Percentiles rank a stretch among this genome's conserved stretches.
Evolutionary conservation across 1,140 invertebrate species (phyloP).

Genomic region (Camponotus floridanus): DNA sequence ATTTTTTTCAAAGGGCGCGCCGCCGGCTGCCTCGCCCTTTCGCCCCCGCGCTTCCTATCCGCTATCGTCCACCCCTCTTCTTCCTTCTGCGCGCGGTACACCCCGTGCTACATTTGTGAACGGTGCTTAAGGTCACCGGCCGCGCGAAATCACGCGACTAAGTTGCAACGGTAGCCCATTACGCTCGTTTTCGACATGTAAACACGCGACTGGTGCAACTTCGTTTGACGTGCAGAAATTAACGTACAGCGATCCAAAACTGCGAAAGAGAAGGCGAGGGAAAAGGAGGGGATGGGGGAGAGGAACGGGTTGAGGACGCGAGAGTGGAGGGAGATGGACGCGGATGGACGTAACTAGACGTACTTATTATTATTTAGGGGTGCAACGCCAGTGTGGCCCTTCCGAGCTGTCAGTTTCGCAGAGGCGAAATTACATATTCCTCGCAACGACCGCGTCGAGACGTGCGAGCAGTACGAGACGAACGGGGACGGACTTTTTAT

Average conservation of each 20-base stretch:
- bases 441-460: slow-evolving; percentile 74
- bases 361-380: slow-evolving; percentile 77
- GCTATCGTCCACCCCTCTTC: no score
- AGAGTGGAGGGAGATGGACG: slow-evolving; percentile 49
- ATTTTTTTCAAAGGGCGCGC: slow-evolving; percentile 72
- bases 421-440: slow-evolving; percentile 77
- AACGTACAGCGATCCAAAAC: slow-evolving; percentile 67
- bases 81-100: background rate
- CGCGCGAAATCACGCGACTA: slow-evolving; percentile 55
- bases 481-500: slow-evolving; percentile 73
- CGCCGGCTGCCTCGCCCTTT: slow-evolving; percentile 62
- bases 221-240: slow-evolving; percentile 65
- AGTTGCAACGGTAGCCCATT: slow-evolving; percentile 62
- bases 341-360: slow-evolving; percentile 61
- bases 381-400: slow-evolving; percentile 65
- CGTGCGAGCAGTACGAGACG: slow-evolving; percentile 63
- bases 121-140: slow-evolving; percentile 64
- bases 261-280: slow-evolving; percentile 25
- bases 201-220: slow-evolving; percentile 58
- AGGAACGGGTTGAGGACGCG: slow-evolving; percentile 12
- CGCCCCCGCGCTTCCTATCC: slow-evolving; percentile 24
- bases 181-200: slow-evolving; percentile 66
- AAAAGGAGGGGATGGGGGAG: background rate
- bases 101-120: slow-evolving; percentile 60
- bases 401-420: slow-evolving; percentile 67